phyloP scores from a whole-genome alignment of 2,888 invertebrate genomes.

The Polydrusus pterygomalis region DNA sequence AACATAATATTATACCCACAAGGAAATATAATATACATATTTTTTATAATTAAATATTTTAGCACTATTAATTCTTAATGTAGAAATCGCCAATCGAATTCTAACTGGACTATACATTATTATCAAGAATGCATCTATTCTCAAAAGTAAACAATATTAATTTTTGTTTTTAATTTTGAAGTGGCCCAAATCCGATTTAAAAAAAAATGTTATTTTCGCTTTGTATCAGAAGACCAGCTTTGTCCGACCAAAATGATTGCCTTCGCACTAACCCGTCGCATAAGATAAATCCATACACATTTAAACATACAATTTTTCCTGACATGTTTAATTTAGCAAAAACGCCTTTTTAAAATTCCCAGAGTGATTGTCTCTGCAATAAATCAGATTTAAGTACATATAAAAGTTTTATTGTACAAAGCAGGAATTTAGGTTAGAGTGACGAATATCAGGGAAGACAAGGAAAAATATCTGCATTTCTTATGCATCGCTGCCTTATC shows the following conservation, averaged over 20 bases:
- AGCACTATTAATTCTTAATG: too few species aligned
- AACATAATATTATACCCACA: too few species aligned
- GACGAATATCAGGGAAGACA: constrained; percentile 30
- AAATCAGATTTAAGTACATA: constrained; percentile 42
- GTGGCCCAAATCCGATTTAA: too few species aligned
- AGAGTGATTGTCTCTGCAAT: constrained; percentile 33
- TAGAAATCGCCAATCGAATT: too few species aligned
- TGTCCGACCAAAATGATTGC: background rate
- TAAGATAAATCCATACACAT: constrained; percentile 18
- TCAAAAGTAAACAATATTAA: too few species aligned
- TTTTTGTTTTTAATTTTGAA: too few species aligned
- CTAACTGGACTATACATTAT: too few species aligned
- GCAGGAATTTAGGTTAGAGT: constrained; percentile 35
- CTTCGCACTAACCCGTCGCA: background rate
- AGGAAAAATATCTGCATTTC: constrained; percentile 40
- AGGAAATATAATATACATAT: too few species aligned
- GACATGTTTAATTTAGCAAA: constrained; percentile 36
- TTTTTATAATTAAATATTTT: too few species aligned
- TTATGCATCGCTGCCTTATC: constrained; percentile 24
- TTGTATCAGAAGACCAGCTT: constrained; percentile 2
- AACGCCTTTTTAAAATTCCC: constrained; percentile 43
- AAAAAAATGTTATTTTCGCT: background rate
- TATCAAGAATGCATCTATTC: too few species aligned
- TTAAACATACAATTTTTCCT: constrained; percentile 13
- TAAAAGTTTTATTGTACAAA: constrained; percentile 26